A percentile compares a stretch with the other conserved stretches of the same genome.
Conservation (phyloP, 1,140 invertebrate genomes). For the Polyergus mexicanus region DNA sequence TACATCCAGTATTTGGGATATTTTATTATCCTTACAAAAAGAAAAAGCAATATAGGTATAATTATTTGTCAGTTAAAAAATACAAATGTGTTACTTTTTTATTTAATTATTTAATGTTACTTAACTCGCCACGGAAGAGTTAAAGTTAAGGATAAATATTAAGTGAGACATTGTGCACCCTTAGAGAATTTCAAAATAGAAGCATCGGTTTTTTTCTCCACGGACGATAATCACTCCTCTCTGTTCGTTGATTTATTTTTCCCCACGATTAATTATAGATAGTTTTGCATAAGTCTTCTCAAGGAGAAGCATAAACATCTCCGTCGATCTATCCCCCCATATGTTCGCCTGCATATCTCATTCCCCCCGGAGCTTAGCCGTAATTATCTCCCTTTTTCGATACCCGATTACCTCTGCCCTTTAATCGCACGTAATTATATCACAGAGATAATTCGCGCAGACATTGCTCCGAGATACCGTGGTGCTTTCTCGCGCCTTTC, state of each 20-base stretch:
- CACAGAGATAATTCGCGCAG: conserved; percentile 8
- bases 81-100: neutral
- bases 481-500: neutral
- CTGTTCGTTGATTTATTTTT: conserved; percentile 47
- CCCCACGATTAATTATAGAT: conserved; percentile 45
- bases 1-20: neutral
- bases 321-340: conserved; percentile 34
- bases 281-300: conserved; percentile 54
- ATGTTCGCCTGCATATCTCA: conserved; percentile 19
- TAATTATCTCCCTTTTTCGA: conserved; percentile 61
- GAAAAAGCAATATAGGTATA: neutral
- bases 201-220: conserved; percentile 44
- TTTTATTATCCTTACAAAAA: neutral
- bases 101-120: conserved; percentile 9
- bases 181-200: conserved; percentile 54
- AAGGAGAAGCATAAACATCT: conserved; percentile 54
- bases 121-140: conserved; percentile 15
- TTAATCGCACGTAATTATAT: conserved; percentile 26
- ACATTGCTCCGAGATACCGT: neutral
- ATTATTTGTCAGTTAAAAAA: neutral
- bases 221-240: conserved; percentile 17
- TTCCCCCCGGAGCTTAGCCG: conserved; percentile 20
- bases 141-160: conserved; percentile 30
- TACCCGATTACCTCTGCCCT: conserved; percentile 41
- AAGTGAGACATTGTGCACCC: neutral